Percentiles rank a stretch among this genome's conserved stretches.
phyloP scores from a whole-genome alignment of 2,113 vertebrate species.

The Regulus satrapa region DNA sequence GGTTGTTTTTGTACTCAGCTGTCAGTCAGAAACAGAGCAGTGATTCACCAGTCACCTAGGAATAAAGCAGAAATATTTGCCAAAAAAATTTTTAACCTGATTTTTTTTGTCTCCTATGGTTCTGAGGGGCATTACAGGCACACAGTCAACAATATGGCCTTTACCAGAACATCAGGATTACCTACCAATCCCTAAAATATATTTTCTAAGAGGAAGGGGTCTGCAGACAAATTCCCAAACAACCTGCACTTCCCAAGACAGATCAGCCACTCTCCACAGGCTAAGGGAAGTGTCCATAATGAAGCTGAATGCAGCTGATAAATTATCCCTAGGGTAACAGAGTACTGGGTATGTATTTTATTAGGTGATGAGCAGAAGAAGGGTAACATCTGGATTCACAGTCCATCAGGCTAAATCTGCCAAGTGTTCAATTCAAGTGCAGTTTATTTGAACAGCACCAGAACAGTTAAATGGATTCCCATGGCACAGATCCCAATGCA shows the following conservation, averaged over 20 bases:
- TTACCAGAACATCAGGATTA: neutral
- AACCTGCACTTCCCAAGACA: neutral
- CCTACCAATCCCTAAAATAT: neutral
- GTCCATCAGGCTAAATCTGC: neutral
- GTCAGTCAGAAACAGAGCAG: neutral
- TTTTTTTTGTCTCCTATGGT: neutral
- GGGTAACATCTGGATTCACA: constrained; percentile 43
- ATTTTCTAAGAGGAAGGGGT: neutral
- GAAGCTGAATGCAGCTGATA: neutral
- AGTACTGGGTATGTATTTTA: neutral
- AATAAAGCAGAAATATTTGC: neutral
- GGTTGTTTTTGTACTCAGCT: neutral
- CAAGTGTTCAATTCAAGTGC: neutral
- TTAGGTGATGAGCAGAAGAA: constrained; percentile 11
- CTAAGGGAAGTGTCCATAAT: neutral
- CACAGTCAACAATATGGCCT: neutral
- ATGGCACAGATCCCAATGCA: neutral
- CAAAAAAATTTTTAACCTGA: neutral
- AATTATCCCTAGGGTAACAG: neutral
- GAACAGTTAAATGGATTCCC: neutral
- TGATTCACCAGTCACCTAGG: neutral
- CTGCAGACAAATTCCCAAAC: neutral
- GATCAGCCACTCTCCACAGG: neutral
- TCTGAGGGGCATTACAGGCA: neutral
- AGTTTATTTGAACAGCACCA: neutral